Evolutionary conservation across 2,888 invertebrate species (phyloP).

Genomic region (Diadegma fenestrale): DNA sequence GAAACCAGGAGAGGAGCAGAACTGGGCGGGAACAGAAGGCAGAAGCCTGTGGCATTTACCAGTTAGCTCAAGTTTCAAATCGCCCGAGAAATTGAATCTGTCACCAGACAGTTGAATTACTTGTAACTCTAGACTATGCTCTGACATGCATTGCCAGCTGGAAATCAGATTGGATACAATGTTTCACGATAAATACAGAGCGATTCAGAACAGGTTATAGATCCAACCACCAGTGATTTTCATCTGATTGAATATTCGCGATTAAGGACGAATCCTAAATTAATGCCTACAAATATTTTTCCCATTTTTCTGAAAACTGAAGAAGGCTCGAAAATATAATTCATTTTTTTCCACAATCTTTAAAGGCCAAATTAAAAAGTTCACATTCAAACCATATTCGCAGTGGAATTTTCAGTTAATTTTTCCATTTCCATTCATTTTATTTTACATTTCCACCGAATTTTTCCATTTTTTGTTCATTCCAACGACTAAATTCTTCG

Average conservation of each 20-base stretch:
- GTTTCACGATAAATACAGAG: not conserved
- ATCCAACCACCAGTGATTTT: slow-evolving; percentile 1
- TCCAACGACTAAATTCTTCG: no score
- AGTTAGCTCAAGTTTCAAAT: slow-evolving; percentile 65
- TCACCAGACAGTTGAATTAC: slow-evolving; percentile 56
- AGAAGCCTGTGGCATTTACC: slow-evolving; percentile 54
- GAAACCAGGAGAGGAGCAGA: not conserved
- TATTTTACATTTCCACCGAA: no score
- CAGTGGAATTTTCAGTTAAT: no score
- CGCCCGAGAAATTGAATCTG: slow-evolving; percentile 55
- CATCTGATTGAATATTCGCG: not conserved
- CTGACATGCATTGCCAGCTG: not conserved
- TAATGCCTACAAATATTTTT: no score
- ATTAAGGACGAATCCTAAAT: no score
- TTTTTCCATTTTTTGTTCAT: no score
- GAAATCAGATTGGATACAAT: slow-evolving; percentile 3
- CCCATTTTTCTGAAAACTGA: no score
- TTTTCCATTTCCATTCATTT: no score
- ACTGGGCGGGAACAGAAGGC: not conserved
- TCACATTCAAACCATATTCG: no score
- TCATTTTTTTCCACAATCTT: no score
- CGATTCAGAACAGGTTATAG: not conserved
- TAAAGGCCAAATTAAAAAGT: no score
- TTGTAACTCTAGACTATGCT: slow-evolving; percentile 33
- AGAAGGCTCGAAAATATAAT: no score